A percentile compares a stretch with the other conserved stretches of the same genome.
Conservation (phyloP, 2,797 vertebrate species). For the Syngnathus rostellatus region DNA sequence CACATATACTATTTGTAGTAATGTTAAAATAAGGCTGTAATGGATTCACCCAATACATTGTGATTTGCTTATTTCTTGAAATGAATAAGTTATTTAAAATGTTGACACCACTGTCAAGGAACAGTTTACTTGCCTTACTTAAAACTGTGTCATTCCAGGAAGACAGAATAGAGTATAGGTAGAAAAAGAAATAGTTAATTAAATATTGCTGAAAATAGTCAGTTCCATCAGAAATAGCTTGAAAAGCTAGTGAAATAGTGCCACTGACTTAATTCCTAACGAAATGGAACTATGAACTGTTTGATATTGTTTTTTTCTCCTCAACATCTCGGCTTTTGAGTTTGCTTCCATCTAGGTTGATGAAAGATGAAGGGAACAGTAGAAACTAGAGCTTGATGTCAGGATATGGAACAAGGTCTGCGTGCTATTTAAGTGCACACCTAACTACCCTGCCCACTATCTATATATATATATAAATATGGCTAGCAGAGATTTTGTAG, state of each 20-base stretch:
- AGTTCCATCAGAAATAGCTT: not conserved
- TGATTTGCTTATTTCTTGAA: not conserved
- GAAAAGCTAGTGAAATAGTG: not conserved
- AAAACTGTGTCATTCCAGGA: not conserved
- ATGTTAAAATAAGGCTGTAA: not conserved
- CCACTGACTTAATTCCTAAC: not conserved
- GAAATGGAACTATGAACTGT: not conserved
- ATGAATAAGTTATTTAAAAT: not conserved
- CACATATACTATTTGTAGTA: not conserved
- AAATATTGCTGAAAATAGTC: not conserved
- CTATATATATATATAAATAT: slow-evolving; percentile 14
- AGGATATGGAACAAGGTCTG: slow-evolving; percentile 1
- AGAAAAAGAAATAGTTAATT: not conserved
- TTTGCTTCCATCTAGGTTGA: not conserved
- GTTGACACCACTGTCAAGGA: not conserved
- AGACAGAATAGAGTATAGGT: not conserved
- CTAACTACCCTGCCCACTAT: slow-evolving; percentile 3
- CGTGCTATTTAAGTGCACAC: slow-evolving; percentile 16
- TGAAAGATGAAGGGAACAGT: not conserved
- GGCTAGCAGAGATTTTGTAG: slow-evolving; percentile 54
- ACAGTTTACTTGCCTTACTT: not conserved
- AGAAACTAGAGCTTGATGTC: not conserved
- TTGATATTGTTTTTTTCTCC: not conserved
- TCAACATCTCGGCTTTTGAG: not conserved
- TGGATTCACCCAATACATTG: not conserved